These are phyloP conservation scores for Drosophila formosana DNA, from an alignment of 2,888 invertebrate genomes.

Conservation along the genomic window DNA sequence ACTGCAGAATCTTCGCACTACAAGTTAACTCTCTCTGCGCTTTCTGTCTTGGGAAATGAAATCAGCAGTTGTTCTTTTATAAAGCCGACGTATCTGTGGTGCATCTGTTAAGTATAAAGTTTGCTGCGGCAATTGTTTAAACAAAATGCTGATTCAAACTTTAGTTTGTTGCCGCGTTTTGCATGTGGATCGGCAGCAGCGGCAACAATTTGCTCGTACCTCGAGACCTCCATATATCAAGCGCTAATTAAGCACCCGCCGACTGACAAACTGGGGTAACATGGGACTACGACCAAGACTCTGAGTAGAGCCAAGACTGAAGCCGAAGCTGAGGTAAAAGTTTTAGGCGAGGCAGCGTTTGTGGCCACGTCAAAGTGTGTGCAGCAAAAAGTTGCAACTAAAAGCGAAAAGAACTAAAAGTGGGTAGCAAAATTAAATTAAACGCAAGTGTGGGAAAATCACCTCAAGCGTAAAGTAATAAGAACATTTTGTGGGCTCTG, in stretches of 20 bases:
- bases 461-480: slow-evolving; percentile 71
- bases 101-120: slow-evolving; percentile 8
- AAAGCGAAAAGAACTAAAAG: slow-evolving; percentile 58
- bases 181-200: slow-evolving; percentile 16
- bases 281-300: slow-evolving; percentile 4
- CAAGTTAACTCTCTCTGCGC: slow-evolving; percentile 2
- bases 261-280: slow-evolving; percentile 32
- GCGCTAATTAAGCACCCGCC: slow-evolving; percentile 61
- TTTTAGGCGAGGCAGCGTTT: slow-evolving; percentile 33
- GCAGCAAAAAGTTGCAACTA: slow-evolving; percentile 45
- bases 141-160: slow-evolving; percentile 38
- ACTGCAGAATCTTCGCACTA: neutral
- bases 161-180: slow-evolving; percentile 9
- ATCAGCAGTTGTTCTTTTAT: neutral
- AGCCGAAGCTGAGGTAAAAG: slow-evolving; percentile 24
- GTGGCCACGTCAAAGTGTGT: slow-evolving; percentile 35
- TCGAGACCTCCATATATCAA: slow-evolving; percentile 53
- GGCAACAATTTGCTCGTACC: slow-evolving; percentile 17
- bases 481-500: slow-evolving; percentile 65
- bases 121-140: slow-evolving; percentile 23
- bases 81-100: slow-evolving; percentile 5
- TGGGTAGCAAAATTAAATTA: slow-evolving; percentile 72
- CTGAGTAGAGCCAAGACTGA: neutral
- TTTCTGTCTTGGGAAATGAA: slow-evolving; percentile 6
- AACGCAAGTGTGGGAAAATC: slow-evolving; percentile 77